Percentiles rank a stretch among this genome's conserved stretches.
These are phyloP conservation scores for Brachionus koreanus DNA, from an alignment of 1,140 invertebrate species.

Conservation along the genomic window DNA sequence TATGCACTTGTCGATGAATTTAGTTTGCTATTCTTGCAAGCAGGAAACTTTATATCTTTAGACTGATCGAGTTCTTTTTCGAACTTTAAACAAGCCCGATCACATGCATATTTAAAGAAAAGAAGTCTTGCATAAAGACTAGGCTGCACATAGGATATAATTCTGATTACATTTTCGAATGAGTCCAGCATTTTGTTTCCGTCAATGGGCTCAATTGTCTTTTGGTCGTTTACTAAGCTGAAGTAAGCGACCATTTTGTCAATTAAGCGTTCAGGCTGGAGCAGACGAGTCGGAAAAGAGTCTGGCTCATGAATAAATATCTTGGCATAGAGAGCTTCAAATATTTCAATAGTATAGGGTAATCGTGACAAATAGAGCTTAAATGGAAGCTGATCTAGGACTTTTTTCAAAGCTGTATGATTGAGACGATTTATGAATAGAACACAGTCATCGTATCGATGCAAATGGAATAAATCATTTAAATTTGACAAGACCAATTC, in stretches of 20 bases:
- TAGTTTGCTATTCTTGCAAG: not conserved
- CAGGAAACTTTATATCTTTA: not conserved
- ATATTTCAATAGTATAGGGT: conserved; percentile 38
- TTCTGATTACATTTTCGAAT: conserved; percentile 28
- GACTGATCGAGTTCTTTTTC: conserved; percentile 4
- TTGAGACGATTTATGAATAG: conserved; percentile 35
- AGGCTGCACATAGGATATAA: conserved; percentile 37
- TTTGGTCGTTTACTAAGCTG: not conserved
- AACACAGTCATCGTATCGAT: conserved; percentile 43
- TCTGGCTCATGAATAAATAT: conserved; percentile 44
- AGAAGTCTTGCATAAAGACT: conserved; percentile 20
- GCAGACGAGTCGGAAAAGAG: not conserved
- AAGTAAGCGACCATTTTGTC: conserved; percentile 40
- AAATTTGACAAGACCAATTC: not conserved
- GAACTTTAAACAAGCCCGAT: conserved; percentile 6
- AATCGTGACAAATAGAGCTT: conserved; percentile 19
- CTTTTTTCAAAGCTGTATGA: not conserved
- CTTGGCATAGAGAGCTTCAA: conserved; percentile 36
- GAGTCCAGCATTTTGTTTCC: conserved; percentile 25
- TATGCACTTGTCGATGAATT: not conserved
- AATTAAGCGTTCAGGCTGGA: conserved; percentile 39
- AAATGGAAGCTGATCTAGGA: conserved; percentile 24
- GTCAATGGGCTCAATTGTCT: conserved; percentile 3
- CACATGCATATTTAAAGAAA: conserved; percentile 2
- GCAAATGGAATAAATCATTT: conserved; percentile 38